Base-by-base conservation (phyloP, 2,797 vertebrate species). In the Hippoglossus hippoglossus region DNA sequence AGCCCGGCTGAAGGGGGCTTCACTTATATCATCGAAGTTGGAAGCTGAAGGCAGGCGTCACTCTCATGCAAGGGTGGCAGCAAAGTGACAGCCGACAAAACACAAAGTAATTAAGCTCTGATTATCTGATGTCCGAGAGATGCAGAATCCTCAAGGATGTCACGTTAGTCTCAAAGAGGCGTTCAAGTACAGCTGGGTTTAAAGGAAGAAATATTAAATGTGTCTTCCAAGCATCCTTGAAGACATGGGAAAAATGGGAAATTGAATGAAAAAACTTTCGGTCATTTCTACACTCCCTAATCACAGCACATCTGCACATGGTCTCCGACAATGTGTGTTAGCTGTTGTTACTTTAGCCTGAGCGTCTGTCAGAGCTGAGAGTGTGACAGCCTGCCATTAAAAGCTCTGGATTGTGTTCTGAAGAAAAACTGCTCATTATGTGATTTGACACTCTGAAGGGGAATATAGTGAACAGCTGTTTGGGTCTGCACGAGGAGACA, bases 401-500 rank as follows among this genome's bases (percentile, higher is more conserved):
- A 80, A 76, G 49, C 73, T 71, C 57, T 52, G 68, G 66, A 71
- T 78, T 67, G 75, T 57, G 60, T 84, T 81, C 24, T 65, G 60
- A 79, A 67, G 76, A 65, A 49, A 87, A 83, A 82, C 81, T 64
- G 77, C 86, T 90, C 87, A 86, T 91, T 83, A 83, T 76, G 73
- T 57, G 60, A 86, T 85, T 85, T 79, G 62, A 89, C 39, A 44
- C 77, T 80, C 21, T 71, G 73, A 71, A 90, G 79, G 84, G 89
- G 81, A 87, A 63, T 56, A 55, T 25, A 76, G 79, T 39, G 81
- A 90, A 79, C 89, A 88, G 84, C 87, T 90, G 85, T 76, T 81
- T 67, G 55, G 77, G 65, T 58, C 64, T 49, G 62, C 63, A 65
- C 21, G 19, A 72, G 60, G 63, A 78, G 67, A 68, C 28, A 21